Evolutionary conservation across 2,888 invertebrate genomes (phyloP).

Genomic region (Pseudolycoriella hygida): DNA sequence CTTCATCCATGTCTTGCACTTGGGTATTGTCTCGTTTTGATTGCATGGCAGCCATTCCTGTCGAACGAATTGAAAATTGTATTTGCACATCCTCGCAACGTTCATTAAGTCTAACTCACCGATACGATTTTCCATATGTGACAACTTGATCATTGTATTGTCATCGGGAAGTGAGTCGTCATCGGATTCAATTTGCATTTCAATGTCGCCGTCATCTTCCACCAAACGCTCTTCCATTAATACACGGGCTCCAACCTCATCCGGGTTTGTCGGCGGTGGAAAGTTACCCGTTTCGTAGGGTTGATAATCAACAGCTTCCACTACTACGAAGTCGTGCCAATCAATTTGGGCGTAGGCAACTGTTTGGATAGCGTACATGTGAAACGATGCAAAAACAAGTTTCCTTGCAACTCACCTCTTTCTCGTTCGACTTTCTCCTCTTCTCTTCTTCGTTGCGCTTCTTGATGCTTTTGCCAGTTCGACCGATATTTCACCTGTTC

Average conservation of each 20-base stretch:
- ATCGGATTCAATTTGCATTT: slow-evolving; percentile 81
- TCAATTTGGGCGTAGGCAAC: slow-evolving; percentile 95
- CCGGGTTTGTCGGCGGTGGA: slow-evolving; percentile 92
- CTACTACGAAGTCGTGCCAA: slow-evolving; percentile 99
- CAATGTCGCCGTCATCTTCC: slow-evolving; percentile 61
- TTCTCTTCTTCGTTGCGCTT: slow-evolving; percentile 78
- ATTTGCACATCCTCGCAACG: no score
- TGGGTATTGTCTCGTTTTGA: slow-evolving; percentile 33
- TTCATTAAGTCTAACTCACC: no score
- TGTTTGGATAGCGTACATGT: slow-evolving; percentile 16
- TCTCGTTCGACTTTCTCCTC: slow-evolving; percentile 93
- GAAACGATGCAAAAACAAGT: slow-evolving; percentile 4
- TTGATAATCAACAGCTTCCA: slow-evolving; percentile 98
- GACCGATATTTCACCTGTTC: slow-evolving; percentile 89
- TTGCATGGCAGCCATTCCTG: slow-evolving; percentile 16
- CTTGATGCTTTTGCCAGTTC: slow-evolving; percentile 93
- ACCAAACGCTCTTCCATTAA: slow-evolving; percentile 72
- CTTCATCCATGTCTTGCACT: slow-evolving; percentile 87
- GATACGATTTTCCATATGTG: slow-evolving; percentile 48
- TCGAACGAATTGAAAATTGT: no score
- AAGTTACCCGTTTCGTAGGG: slow-evolving; percentile 91
- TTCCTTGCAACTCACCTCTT: slow-evolving; percentile 35
- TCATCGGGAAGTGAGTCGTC: slow-evolving; percentile 42
- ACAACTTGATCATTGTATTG: slow-evolving; percentile 35
- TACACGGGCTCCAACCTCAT: slow-evolving; percentile 90